These are phyloP conservation scores for Hybognathus amarus DNA, from an alignment of 2,797 vertebrate species.

Conservation along the genomic window DNA sequence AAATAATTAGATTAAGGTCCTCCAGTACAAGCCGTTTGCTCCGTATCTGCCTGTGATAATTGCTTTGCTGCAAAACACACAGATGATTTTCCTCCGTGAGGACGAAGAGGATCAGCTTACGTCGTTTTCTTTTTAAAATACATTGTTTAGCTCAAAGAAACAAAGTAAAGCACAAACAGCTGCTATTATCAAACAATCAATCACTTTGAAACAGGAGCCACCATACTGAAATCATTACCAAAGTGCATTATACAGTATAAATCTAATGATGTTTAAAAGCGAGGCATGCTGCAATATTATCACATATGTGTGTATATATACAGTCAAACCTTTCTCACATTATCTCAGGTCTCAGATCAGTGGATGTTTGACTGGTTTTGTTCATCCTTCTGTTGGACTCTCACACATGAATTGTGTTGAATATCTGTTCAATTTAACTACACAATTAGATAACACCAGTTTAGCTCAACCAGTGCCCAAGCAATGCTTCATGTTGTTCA, in stretches of 20 bases:
- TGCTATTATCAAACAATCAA: not conserved
- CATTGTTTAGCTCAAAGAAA: not conserved
- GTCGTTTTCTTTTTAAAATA: not conserved
- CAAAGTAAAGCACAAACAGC: not conserved
- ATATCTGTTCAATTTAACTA: too few relatives aligned
- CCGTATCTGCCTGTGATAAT: conserved; percentile 71
- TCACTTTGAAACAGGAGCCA: not conserved
- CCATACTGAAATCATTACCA: too few relatives aligned
- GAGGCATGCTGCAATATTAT: conserved; percentile 22
- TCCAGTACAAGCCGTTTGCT: conserved; percentile 65
- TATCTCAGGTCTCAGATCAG: too few relatives aligned
- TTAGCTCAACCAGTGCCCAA: too few relatives aligned
- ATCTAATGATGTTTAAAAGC: conserved; percentile 38
- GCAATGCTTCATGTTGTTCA: too few relatives aligned
- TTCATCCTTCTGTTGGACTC: too few relatives aligned
- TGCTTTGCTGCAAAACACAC: conserved; percentile 72
- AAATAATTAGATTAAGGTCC: conserved; percentile 79
- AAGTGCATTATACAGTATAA: not conserved
- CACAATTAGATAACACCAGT: too few relatives aligned
- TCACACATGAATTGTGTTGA: too few relatives aligned
- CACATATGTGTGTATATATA: not conserved
- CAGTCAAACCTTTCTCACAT: too few relatives aligned
- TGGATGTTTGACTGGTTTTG: too few relatives aligned
- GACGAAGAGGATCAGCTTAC: conserved; percentile 20
- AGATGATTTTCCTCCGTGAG: conserved; percentile 30